Evolutionary conservation across 2,797 vertebrate genomes (phyloP).

Genomic region (Perodicticus potto): DNA sequence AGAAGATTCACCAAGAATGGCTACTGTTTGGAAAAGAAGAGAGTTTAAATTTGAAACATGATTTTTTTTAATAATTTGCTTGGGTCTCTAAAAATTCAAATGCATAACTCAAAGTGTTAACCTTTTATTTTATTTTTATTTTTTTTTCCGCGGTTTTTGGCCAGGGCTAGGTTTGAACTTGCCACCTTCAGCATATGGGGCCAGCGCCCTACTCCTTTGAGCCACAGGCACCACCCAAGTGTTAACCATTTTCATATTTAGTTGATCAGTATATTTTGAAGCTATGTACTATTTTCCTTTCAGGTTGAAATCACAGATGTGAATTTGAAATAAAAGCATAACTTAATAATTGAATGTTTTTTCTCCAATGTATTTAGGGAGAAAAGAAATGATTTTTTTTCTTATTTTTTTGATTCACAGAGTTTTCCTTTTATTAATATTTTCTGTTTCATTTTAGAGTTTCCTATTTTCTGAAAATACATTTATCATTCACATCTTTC

Average conservation of each 20-base stretch:
- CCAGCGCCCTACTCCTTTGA: too few species aligned
- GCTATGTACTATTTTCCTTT: not conserved
- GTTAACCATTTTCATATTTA: not conserved
- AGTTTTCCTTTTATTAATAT: not conserved
- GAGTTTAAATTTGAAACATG: not conserved
- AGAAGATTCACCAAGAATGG: not conserved
- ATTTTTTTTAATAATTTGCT: slow-evolving; percentile 20
- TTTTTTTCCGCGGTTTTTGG: not conserved
- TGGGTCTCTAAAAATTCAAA: slow-evolving; percentile 28
- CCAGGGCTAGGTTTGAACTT: too few species aligned
- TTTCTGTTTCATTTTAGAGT: not conserved
- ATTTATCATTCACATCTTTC: not conserved
- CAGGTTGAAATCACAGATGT: not conserved
- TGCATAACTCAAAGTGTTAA: not conserved
- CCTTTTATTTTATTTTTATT: too few species aligned
- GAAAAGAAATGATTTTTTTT: not conserved
- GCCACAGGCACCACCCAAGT: not conserved
- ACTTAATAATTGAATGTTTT: not conserved
- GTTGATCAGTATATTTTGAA: not conserved
- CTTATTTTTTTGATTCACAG: not conserved
- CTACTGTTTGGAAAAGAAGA: slow-evolving; percentile 16
- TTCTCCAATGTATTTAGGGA: not conserved
- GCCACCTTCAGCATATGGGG: too few species aligned
- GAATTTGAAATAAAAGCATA: slow-evolving; percentile 24
- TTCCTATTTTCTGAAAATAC: not conserved